Percentiles rank a stretch among this genome's conserved stretches.
Evolutionary conservation across 2,888 invertebrate genomes (phyloP).

Genomic region (Pollenia amentaria): DNA sequence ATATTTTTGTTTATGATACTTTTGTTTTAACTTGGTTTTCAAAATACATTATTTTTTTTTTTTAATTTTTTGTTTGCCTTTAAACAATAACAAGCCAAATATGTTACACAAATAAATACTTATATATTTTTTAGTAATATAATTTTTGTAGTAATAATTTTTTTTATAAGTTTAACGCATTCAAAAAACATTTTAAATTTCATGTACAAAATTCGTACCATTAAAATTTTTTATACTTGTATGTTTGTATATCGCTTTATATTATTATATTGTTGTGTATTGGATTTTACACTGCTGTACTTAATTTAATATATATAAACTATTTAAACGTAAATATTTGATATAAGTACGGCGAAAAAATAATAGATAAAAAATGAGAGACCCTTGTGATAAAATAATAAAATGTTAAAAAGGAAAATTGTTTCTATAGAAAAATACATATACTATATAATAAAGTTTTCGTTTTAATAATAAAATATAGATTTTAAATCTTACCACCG

Average conservation of each 20-base stretch:
- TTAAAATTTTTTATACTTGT: background rate
- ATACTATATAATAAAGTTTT: background rate
- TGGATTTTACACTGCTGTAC: background rate
- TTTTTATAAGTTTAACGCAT: slow-evolving; percentile 14
- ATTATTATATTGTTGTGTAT: background rate
- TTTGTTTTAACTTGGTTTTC: background rate
- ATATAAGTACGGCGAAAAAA: slow-evolving; percentile 25
- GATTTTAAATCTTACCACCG: slow-evolving; percentile 1
- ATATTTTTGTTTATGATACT: background rate
- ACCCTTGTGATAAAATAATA: background rate
- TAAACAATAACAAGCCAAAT: slow-evolving; percentile 66
- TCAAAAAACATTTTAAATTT: slow-evolving; percentile 24
- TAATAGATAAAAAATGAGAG: background rate
- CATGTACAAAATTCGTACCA: slow-evolving; percentile 48
- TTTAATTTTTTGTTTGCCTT: slow-evolving; percentile 9
- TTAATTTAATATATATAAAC: slow-evolving; percentile 35
- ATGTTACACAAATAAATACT: slow-evolving; percentile 41
- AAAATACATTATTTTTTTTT: background rate
- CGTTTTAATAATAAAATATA: background rate
- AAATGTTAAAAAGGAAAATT: background rate
- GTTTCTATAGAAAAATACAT: slow-evolving; percentile 7
- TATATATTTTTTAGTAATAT: background rate
- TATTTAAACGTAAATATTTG: slow-evolving; percentile 39
- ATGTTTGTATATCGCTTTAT: background rate
- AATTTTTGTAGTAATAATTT: slow-evolving; percentile 6